Evolutionary conservation across 2,113 vertebrate species (phyloP), one percentile per base, ranked within the genome.

Genomic region (Cairina moschata): DNA sequence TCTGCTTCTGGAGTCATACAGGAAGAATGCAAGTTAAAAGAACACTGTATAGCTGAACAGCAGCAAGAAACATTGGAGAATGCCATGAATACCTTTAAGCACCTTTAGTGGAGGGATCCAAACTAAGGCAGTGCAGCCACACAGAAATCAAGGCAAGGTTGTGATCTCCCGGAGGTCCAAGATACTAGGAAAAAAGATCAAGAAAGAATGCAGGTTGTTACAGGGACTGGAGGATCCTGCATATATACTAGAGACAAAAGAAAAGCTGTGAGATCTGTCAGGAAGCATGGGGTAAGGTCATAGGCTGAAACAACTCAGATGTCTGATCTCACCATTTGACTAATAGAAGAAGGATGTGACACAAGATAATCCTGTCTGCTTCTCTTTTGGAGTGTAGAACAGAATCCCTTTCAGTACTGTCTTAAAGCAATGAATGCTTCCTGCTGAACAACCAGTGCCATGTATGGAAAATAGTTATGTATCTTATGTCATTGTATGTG

Each of bases 401-500:
- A 92, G 80, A 93, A 91, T 80, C 55, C n/a, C 50, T 85, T 91
- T 92, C 93, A 94, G 77, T 66, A 48, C 77, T 36, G 58, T 75
- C 86, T 89, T 68, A 91, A 84, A 95, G 83, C 77, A 82, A 69
- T 6, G 86, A 92, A 85, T 55, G 46, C 46, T 92, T 96, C 88
- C 71, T 79, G 88, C 83, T 36, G 73, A 92, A 81, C 86, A 72
- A 66, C 86, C 83, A 93, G 58, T 28, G 62, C 88, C 92, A 84
- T 93, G 88, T 94, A 92, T 76, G 88, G 96, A 91, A 96, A 96
- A 96, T 94, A 96, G 81, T 66, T 91, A 75, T 89, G 90, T 92
- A 40, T 69, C 73, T 88, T 96, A 93, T 93, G 90, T 97, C 93
- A 95, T 88, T 94, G 69, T 96, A 81, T 94, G 93, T 86, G 91